These are phyloP conservation scores for Eilema sororculum DNA, from an alignment of 2,888 invertebrate species.

Conservation along the genomic window DNA sequence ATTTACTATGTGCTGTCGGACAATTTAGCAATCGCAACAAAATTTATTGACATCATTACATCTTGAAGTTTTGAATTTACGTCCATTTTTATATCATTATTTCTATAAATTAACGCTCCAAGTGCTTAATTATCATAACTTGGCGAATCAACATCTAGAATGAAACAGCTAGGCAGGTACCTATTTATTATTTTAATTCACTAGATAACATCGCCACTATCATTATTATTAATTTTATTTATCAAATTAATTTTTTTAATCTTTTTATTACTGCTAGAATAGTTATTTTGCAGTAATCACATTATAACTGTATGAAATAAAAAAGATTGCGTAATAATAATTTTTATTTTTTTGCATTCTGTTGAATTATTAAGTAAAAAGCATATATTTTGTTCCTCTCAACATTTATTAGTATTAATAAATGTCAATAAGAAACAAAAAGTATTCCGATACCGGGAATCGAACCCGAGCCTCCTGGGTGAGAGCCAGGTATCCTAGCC, in stretches of 20 bases:
- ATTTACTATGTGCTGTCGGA: slow-evolving; percentile 1
- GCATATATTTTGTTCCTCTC: slow-evolving; percentile 14
- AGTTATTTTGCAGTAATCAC: slow-evolving; percentile 1
- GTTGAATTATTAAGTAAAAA: neutral
- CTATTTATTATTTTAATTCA: slow-evolving; percentile 2
- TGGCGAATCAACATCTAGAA: slow-evolving; percentile 4
- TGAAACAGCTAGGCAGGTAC: neutral
- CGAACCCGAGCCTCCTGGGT: slow-evolving; percentile 89
- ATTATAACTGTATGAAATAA: slow-evolving; percentile 30
- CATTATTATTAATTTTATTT: neutral
- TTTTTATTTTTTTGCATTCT: neutral
- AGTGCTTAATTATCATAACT: neutral
- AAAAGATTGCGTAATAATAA: neutral
- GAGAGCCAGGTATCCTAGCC: slow-evolving; percentile 91
- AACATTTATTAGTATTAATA: slow-evolving; percentile 9
- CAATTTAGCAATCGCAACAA: neutral
- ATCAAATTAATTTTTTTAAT: neutral
- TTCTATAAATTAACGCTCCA: neutral
- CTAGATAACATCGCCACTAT: neutral
- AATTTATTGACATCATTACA: slow-evolving; percentile 4
- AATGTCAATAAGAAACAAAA: slow-evolving; percentile 33
- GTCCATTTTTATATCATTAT: neutral
- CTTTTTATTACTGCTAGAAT: slow-evolving; percentile 4
- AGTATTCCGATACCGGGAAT: slow-evolving; percentile 79
- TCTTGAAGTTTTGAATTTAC: neutral